Evolutionary conservation across 2,888 invertebrate species (phyloP), one percentile per base, ranked within the genome.

Genomic region (Conchocele bisecta): DNA sequence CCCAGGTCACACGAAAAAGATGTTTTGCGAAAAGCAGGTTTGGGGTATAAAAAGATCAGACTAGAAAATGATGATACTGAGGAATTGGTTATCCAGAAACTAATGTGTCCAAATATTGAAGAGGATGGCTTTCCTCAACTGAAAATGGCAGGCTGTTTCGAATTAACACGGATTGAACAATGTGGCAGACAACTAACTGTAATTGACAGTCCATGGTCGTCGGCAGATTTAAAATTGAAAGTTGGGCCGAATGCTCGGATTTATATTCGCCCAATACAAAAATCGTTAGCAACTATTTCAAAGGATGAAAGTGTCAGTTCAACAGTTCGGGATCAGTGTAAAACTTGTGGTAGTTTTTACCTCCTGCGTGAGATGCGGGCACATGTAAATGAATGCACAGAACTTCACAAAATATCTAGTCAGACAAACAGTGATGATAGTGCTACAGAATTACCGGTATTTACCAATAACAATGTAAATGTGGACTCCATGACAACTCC

Each of bases 1-100:
- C 53, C 53, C 31, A 53, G 35, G 15, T 3, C 53, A 13, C 15
- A n/a, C 15, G 53, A 53, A 15, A 53, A 53, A 17, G 37, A 53
- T 22, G 37, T 53, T 33, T 5, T 35, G 4, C 20, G 35, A 15
- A 31, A 33, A 53, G n/a, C 17, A n/a, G 53, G 53, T 6, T 15
- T 53, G 1, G 53, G 53, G 20, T 3, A 20, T 11, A 53, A 53
- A 53, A 35, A 20, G 13, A 53, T 35, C 1, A 9, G 5, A n/a
- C 17, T 53, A 0, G 53, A 53, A 15, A 20, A 15, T 33, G 22
- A 15, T 33, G 53, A 53, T 53, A 22, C 31, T 7, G 37, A 53
- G 22, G 53, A 53, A 33, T 9, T 17, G n/a, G 37, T 53, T 9
- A 31, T 35, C 17, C 7, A 53, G 1, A 53, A 53, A 33, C 13